These are phyloP conservation scores for Aix galericulata DNA, from an alignment of 2,113 vertebrate species.

Conservation along the genomic window DNA sequence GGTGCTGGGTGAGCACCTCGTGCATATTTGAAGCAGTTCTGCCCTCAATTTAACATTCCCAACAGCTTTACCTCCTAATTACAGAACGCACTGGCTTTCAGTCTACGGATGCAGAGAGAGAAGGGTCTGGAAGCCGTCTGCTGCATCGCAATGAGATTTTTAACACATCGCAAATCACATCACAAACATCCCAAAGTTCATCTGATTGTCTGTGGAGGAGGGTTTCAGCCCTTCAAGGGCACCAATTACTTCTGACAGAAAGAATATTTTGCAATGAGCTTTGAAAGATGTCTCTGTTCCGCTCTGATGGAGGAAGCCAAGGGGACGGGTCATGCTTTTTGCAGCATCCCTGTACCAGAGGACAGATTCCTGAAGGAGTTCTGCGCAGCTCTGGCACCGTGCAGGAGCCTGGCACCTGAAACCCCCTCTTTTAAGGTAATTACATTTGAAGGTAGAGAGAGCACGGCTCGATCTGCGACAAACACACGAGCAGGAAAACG, in stretches of 20 bases:
- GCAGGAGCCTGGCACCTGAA: not conserved
- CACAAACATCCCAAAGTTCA: not conserved
- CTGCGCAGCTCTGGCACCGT: not conserved
- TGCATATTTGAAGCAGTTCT: not conserved
- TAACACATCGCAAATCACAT: not conserved
- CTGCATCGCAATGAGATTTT: not conserved
- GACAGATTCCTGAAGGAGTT: not conserved
- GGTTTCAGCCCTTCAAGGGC: not conserved
- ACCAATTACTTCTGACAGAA: not conserved
- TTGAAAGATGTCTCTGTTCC: not conserved
- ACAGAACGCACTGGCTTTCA: not conserved
- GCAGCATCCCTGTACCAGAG: not conserved
- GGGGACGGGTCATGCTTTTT: not conserved
- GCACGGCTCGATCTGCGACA: not conserved
- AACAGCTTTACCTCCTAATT: conserved; percentile 19
- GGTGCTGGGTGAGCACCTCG: no score
- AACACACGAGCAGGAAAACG: not conserved
- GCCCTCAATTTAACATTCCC: not conserved
- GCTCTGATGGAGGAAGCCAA: not conserved
- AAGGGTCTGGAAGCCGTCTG: not conserved
- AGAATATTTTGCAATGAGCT: not conserved
- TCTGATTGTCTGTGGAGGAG: not conserved
- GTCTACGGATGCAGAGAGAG: not conserved
- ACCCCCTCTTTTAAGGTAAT: not conserved
- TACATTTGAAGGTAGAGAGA: not conserved